phyloP scores from a whole-genome alignment of 1,140 invertebrate genomes.

The Hyles vespertilio region DNA sequence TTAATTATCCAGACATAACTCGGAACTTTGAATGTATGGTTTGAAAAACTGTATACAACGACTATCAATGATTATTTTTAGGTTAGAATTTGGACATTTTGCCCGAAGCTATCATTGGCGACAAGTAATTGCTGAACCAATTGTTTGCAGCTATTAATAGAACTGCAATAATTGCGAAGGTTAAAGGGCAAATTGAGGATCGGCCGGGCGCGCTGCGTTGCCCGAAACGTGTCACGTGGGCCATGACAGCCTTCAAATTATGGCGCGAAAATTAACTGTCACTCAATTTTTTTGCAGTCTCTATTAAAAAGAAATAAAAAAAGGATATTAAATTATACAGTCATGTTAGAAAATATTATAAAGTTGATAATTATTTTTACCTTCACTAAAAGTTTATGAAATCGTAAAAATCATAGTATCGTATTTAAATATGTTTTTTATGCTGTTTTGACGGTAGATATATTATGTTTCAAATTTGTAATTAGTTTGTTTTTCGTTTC shows the following conservation, averaged over 20 bases:
- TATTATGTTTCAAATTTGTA: background rate
- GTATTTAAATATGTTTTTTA: no score
- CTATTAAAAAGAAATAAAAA: background rate
- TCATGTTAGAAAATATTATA: no score
- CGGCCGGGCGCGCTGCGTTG: constrained; percentile 23
- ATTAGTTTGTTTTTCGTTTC: constrained; percentile 16
- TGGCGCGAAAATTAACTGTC: constrained; percentile 20
- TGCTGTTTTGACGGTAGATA: no score
- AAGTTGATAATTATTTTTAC: no score
- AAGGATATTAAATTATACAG: background rate
- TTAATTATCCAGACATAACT: no score
- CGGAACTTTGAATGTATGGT: no score
- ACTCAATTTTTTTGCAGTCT: constrained; percentile 1
- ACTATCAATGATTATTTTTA: no score
- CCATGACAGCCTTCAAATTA: constrained; percentile 27
- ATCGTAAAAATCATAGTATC: no score
- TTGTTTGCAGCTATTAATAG: constrained; percentile 65
- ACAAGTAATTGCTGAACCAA: constrained; percentile 27
- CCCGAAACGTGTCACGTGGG: constrained; percentile 36
- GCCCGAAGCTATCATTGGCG: background rate
- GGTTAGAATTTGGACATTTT: constrained; percentile 1
- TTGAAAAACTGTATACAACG: no score
- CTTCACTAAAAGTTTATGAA: no score
- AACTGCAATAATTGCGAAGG: constrained; percentile 66
- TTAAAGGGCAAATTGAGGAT: constrained; percentile 57